Evolutionary conservation across 1,140 invertebrate genomes (phyloP), one percentile per base, ranked within the genome.

Genomic region (Drosophila kepulauana): DNA sequence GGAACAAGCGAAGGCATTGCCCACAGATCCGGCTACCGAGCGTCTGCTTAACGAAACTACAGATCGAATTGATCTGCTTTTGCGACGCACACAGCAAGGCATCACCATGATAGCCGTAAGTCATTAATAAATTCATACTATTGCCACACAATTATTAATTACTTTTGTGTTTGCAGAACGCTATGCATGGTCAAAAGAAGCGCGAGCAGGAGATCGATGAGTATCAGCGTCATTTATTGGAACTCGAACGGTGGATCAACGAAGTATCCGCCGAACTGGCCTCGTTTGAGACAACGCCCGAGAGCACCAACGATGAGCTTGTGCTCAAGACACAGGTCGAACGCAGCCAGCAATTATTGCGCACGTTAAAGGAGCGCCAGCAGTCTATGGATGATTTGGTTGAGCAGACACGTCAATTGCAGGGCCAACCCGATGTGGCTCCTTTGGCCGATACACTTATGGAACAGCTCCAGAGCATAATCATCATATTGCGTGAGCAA

Each of bases 241-340:
- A 96, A 81, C 94, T 95, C 0, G 95, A 96, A 77, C 81, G 91
- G 43, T 96, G 95, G 95, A 91, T 96, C 13, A 86, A 92, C 85
- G 92, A 70, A 85, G 93, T 91, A 5, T 80, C 86, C 13, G 76
- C 75, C 0, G 86, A 92, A 52, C 45, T 91, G 16, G 87, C 88
- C 11, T 79, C 78, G 6, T 82, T 89, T 3, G 91, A 92, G 58
- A 63, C 85, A n/a, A 92, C 82, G 0, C 13, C 79, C 3, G 80
- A 90, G 4, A 88, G 82, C 58, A 90, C 68, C 35, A 79, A 48
- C 20, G 89, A 92, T 63, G 91, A 92, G 48, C 76, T 84, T 16
- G 76, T 88, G 35, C 67, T 92, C 0, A 91, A 91, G 57, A 57
- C 75, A 1, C 86, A 92, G 30, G 81, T 92, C 16, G 86, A 91